phyloP scores from a whole-genome alignment of 2,113 vertebrate species.

The Halcyon senegalensis region DNA sequence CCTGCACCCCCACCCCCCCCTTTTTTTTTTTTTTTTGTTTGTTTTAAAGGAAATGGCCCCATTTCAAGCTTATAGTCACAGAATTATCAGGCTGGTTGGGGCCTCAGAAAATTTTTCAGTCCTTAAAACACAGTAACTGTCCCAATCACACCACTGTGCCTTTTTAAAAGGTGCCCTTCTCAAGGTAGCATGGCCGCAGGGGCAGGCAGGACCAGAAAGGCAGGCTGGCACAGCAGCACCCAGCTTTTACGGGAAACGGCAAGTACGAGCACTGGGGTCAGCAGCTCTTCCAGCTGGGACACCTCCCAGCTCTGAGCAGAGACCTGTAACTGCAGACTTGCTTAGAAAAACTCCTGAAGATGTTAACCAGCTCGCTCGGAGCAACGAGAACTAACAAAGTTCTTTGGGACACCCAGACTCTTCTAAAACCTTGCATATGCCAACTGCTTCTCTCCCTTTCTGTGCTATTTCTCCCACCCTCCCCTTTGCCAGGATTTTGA shows the following conservation, averaged over 20 bases:
- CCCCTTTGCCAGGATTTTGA: not conserved
- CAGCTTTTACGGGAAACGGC: not conserved
- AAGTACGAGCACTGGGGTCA: not conserved
- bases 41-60: not conserved
- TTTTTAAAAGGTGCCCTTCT: not conserved
- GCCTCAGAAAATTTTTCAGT: not conserved
- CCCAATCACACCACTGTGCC: not conserved
- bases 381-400: not conserved
- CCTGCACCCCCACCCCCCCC: not conserved
- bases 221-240: not conserved
- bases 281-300: not conserved
- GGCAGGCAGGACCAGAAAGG: not conserved
- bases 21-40: not conserved
- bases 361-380: not conserved
- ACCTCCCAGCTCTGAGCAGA: not conserved
- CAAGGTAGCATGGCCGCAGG: fast-evolving
- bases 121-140: not conserved
- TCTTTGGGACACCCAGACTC: not conserved
- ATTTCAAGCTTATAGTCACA: not conserved
- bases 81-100: not conserved
- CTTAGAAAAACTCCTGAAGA: not conserved
- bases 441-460: not conserved
- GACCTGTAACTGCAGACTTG: not conserved
- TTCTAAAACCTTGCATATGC: not conserved
- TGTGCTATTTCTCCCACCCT: not conserved